A percentile compares a stretch with the other conserved stretches of the same genome.
These are phyloP conservation scores for Ianthella basta DNA, from an alignment of 37 sponge, comb jelly and placozoan species.

Conservation along the genomic window DNA sequence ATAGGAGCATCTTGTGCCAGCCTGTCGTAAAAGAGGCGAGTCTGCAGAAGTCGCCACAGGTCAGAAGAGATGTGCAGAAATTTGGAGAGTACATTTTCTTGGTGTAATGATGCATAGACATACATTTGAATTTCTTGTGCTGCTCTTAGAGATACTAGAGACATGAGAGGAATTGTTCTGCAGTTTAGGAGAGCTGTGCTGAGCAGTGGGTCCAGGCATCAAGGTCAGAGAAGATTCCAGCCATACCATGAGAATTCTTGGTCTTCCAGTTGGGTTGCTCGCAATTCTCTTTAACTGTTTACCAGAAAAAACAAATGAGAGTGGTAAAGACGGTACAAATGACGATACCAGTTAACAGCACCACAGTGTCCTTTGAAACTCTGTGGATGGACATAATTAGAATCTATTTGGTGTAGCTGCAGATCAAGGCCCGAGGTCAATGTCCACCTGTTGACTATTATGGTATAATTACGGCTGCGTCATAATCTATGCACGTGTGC, in stretches of 20 bases:
- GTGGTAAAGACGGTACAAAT: neutral
- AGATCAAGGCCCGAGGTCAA: too few species aligned
- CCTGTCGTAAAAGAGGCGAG: slow-evolving; percentile 33
- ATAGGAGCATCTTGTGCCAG: slow-evolving; percentile 29
- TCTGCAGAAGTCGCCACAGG: slow-evolving; percentile 29
- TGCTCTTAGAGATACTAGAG: slow-evolving; percentile 8
- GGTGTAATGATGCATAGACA: slow-evolving; percentile 6
- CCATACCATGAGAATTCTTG: slow-evolving; percentile 18
- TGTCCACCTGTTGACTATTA: too few species aligned
- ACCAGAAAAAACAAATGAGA: neutral
- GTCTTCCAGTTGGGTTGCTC: neutral
- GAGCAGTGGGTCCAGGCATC: slow-evolving; percentile 1
- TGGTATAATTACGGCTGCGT: too few species aligned
- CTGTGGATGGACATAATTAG: too few species aligned
- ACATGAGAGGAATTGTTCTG: slow-evolving; percentile 25
- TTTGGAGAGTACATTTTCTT: neutral
- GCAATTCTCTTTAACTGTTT: neutral
- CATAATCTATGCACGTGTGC: too few species aligned
- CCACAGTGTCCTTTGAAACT: too few species aligned
- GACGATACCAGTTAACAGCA: neutral
- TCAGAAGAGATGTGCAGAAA: slow-evolving; percentile 1
- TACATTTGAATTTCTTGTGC: neutral
- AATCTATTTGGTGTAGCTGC: too few species aligned
- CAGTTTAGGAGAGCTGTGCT: slow-evolving; percentile 6
- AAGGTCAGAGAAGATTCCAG: slow-evolving; percentile 37